These are phyloP conservation scores for Aromia moschata DNA, from an alignment of 2,888 invertebrate genomes.

Conservation along the genomic window DNA sequence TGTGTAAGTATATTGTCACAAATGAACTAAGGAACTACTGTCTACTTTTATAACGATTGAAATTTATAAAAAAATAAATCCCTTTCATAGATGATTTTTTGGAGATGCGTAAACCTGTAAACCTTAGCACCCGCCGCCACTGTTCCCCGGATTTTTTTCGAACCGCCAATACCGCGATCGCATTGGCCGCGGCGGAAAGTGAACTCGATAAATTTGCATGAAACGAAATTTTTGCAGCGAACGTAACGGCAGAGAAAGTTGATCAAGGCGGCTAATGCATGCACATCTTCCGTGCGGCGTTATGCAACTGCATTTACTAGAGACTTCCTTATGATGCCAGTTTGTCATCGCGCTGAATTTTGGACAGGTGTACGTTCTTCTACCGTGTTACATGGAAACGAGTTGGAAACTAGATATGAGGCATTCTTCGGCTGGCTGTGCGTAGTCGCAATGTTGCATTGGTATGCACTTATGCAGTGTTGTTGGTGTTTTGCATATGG, in stretches of 20 bases:
- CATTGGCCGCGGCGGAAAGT: constrained; percentile 1
- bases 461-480: no score
- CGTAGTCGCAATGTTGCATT: no score
- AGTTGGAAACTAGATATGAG: neutral
- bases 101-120: no score
- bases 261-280: neutral
- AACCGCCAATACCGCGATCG: neutral
- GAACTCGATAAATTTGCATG: constrained; percentile 8
- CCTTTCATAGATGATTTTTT: no score
- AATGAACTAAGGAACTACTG: no score
- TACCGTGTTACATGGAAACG: no score
- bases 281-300: neutral
- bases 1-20: no score
- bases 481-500: no score
- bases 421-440: neutral
- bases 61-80: no score
- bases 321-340: neutral
- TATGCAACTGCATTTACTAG: neutral
- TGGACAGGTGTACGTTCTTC: neutral
- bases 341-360: neutral
- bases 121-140: neutral
- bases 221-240: neutral
- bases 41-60: no score
- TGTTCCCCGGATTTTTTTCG: neutral
- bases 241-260: constrained; percentile 5